A percentile compares a stretch with the other conserved stretches of the same genome.
phyloP scores from a whole-genome alignment of 92 coral and sea anemone genomes.

The Porites divaricata region DNA sequence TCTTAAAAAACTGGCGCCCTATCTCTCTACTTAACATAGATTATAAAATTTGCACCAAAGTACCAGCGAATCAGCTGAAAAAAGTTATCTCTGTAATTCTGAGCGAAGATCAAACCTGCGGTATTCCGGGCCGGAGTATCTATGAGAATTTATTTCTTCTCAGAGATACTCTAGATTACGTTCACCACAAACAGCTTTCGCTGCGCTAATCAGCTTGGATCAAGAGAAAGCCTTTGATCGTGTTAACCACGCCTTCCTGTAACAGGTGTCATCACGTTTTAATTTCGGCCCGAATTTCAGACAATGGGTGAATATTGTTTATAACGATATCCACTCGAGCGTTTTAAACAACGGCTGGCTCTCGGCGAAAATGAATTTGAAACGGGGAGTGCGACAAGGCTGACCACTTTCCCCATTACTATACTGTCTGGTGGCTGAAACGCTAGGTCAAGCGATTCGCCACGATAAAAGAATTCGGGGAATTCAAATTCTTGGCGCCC shows the following conservation, averaged over 20 bases:
- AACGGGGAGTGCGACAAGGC: slow-evolving; percentile 14
- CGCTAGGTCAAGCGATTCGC: slow-evolving; percentile 16
- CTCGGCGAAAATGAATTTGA: neutral
- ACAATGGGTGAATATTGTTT: slow-evolving; percentile 17
- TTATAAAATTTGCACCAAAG: slow-evolving; percentile 28
- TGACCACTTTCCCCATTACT: slow-evolving; percentile 7
- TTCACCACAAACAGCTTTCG: no score
- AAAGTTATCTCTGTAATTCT: slow-evolving; percentile 16
- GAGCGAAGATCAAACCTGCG: slow-evolving; percentile 33
- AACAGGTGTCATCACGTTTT: no score
- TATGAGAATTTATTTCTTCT: no score
- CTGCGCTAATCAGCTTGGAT: no score
- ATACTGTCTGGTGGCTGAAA: slow-evolving; percentile 1
- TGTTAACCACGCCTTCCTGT: no score
- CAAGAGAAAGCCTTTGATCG: no score
- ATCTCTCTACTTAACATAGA: slow-evolving; percentile 21
- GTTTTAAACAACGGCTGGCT: slow-evolving; percentile 26
- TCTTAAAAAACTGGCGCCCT: slow-evolving; percentile 17
- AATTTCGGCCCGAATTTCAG: slow-evolving; percentile 36
- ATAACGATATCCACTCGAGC: neutral
- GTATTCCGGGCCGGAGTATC: slow-evolving; percentile 7
- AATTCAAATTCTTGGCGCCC: neutral
- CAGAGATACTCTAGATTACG: no score
- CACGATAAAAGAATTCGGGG: neutral
- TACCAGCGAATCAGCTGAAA: neutral